Evolutionary conservation across 2,113 vertebrate species (phyloP).

Genomic region (Takifugu bimaculatus): DNA sequence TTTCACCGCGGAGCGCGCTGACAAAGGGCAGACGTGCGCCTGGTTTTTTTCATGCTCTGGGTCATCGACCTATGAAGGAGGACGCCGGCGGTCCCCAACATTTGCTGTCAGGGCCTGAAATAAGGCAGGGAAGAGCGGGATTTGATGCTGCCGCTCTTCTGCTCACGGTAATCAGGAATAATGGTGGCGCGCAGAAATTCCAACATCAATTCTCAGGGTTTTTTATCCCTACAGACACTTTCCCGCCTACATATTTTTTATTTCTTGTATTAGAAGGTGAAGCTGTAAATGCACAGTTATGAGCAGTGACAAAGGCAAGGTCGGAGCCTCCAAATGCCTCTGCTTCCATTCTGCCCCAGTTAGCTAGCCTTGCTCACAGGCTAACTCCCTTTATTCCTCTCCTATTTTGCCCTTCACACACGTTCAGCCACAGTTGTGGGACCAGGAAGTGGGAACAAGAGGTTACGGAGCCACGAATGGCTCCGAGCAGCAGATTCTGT

Average conservation of each 20-base stretch:
- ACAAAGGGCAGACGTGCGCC: too few species aligned
- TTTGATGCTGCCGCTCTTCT: too few species aligned
- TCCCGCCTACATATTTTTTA: background rate
- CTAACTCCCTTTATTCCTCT: constrained; percentile 8
- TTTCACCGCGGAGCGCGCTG: background rate
- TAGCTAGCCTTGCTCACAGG: constrained; percentile 38
- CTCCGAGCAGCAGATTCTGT: background rate
- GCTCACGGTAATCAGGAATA: too few species aligned
- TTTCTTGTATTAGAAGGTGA: constrained; percentile 1
- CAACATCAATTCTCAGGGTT: constrained; percentile 5
- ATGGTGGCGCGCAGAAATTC: too few species aligned
- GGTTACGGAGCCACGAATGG: constrained; percentile 7
- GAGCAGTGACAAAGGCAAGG: constrained; percentile 6
- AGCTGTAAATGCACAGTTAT: constrained; percentile 2
- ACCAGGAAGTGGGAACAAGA: constrained; percentile 26
- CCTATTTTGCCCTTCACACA: constrained; percentile 13
- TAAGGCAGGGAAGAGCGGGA: too few species aligned
- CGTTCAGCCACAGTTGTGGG: constrained; percentile 27
- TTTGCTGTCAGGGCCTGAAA: too few species aligned
- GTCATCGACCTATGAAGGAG: constrained; percentile 2
- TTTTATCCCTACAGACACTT: constrained; percentile 5
- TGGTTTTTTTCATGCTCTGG: too few species aligned
- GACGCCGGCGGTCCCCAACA: background rate
- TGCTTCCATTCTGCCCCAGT: constrained; percentile 38
- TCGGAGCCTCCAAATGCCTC: constrained; percentile 27